Percentiles rank a stretch among this genome's conserved stretches.
These are phyloP conservation scores for Eurytoma californica DNA, from an alignment of 2,888 invertebrate species.

Conservation along the genomic window DNA sequence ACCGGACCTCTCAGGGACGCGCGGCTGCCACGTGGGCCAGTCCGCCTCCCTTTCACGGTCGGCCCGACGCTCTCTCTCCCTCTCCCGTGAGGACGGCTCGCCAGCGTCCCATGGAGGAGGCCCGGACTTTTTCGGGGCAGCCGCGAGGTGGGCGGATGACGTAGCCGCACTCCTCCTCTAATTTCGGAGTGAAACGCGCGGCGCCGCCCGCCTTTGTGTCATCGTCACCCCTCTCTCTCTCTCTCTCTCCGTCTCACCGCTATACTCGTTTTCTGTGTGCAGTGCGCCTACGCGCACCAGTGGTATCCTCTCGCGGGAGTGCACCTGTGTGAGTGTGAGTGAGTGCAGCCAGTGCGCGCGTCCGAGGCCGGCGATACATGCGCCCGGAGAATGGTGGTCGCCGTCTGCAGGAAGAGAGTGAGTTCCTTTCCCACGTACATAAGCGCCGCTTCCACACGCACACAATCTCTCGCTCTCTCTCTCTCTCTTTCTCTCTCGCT, in stretches of 20 bases:
- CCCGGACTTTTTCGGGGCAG: conserved; percentile 17
- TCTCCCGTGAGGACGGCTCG: not conserved
- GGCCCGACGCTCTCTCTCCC: conserved; percentile 1
- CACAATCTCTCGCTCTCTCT: not conserved
- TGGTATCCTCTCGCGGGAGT: not conserved
- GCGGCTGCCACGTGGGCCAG: conserved; percentile 1
- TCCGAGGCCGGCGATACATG: not conserved
- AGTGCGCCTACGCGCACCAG: not conserved
- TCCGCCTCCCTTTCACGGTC: not conserved
- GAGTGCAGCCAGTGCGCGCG: not conserved
- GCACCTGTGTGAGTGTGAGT: not conserved
- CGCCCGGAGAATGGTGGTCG: conserved; percentile 29
- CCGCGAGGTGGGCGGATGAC: conserved; percentile 23
- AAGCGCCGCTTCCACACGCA: not conserved
- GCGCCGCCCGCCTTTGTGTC: not conserved
- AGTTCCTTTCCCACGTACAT: conserved; percentile 4
- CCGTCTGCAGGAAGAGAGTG: conserved; percentile 36
- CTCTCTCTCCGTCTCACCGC: not conserved
- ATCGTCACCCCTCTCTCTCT: not conserved
- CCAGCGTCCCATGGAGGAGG: not conserved
- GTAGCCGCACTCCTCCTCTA: not conserved
- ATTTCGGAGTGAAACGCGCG: conserved; percentile 28
- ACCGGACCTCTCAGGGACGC: not conserved
- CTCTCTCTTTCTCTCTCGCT: not conserved
- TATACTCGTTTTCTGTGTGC: not conserved